These are phyloP conservation scores for Carollia perspicillata DNA, from an alignment of 2,113 vertebrate genomes.

Conservation along the genomic window DNA sequence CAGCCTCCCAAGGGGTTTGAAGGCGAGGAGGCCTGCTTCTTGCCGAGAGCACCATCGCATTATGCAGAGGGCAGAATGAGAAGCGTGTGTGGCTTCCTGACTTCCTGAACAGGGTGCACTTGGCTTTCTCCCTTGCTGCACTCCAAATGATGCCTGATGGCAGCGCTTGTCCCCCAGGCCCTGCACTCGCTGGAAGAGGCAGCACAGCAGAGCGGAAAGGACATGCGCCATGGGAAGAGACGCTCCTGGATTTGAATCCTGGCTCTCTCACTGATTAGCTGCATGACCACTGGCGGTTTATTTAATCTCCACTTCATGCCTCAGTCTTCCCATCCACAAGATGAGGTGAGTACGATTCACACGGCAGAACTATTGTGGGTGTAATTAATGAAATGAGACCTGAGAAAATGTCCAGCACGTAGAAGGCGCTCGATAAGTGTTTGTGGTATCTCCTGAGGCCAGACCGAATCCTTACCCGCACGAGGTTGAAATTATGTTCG, in stretches of 20 bases:
- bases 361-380: not conserved
- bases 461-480: not conserved
- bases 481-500: not conserved
- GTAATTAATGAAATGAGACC: not conserved
- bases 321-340: not conserved
- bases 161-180: not conserved
- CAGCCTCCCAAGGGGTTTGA: not conserved
- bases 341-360: not conserved
- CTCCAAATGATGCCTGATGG: not conserved
- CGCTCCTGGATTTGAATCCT: not conserved
- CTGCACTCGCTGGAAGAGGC: not conserved
- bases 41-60: not conserved
- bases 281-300: not conserved
- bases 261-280: not conserved
- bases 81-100: not conserved
- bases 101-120: not conserved
- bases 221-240: not conserved
- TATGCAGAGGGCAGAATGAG: rapidly evolving
- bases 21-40: not conserved
- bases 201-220: not conserved
- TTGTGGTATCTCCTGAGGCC: not conserved
- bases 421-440: not conserved
- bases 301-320: not conserved
- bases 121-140: not conserved
- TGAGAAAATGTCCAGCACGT: not conserved